phyloP scores from a whole-genome alignment of 2,888 invertebrate species.

The Molanna angustata region DNA sequence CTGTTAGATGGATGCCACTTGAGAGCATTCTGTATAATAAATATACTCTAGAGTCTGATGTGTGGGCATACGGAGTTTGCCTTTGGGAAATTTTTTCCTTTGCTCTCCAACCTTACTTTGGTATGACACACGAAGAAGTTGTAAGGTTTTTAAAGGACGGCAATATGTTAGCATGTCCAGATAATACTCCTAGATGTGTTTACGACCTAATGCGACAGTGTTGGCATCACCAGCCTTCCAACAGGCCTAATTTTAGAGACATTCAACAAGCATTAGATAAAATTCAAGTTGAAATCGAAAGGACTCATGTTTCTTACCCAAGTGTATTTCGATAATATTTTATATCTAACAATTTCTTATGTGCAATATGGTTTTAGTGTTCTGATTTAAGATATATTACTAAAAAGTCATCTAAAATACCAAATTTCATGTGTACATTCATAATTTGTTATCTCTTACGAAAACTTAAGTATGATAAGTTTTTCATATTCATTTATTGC shows the following conservation, averaged over 20 bases:
- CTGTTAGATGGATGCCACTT: conserved; percentile 97
- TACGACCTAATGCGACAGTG: conserved; percentile 93
- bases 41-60: conserved; percentile 93
- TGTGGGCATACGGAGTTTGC: conserved; percentile 96
- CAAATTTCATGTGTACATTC: no score
- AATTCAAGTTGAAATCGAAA: conserved; percentile 56
- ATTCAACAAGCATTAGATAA: conserved; percentile 77
- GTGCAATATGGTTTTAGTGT: no score
- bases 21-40: conserved; percentile 96
- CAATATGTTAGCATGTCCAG: conserved; percentile 85
- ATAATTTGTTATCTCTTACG: no score
- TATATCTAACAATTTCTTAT: no score
- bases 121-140: conserved; percentile 96
- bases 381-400: no score
- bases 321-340: conserved; percentile 23
- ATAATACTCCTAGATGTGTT: conserved; percentile 80
- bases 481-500: no score
- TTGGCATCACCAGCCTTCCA: conserved; percentile 84
- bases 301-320: conserved; percentile 24
- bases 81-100: conserved; percentile 97
- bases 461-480: no score
- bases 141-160: conserved; percentile 93
- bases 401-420: no score
- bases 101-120: conserved; percentile 94
- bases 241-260: conserved; percentile 81